A percentile compares a stretch with the other conserved stretches of the same genome.
phyloP scores from a whole-genome alignment of 2,797 vertebrate genomes.

The Urophycis tenuis region DNA sequence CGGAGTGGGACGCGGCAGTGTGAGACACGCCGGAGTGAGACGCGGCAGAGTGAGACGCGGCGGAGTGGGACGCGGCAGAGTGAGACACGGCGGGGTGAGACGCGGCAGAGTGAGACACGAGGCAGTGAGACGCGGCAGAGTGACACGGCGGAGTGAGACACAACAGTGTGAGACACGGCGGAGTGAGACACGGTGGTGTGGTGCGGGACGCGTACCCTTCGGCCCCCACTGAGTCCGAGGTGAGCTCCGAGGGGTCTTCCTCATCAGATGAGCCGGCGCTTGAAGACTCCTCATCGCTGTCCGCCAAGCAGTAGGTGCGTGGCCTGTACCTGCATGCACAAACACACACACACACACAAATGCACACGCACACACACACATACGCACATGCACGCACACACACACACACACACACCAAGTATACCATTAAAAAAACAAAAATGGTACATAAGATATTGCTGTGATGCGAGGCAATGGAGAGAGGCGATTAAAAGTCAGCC shows the following conservation, averaged over 20 bases:
- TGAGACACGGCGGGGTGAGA: no score
- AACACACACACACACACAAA: constrained; percentile 6
- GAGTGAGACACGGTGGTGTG: no score
- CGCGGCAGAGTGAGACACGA: no score
- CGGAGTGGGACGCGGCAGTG: no score
- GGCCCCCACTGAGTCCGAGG: constrained; percentile 74
- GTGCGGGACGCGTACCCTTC: constrained; percentile 77
- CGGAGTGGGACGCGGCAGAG: no score
- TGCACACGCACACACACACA: neutral
- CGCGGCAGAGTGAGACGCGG: no score
- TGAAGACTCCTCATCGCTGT: constrained; percentile 88
- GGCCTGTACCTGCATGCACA: constrained; percentile 52
- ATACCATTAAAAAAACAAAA: no score
- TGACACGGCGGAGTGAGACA: no score
- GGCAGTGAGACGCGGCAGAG: no score
- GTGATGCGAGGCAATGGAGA: neutral
- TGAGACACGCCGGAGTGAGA: no score
- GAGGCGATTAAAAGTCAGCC: neutral
- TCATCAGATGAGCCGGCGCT: constrained; percentile 95
- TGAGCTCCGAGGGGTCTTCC: constrained; percentile 79
- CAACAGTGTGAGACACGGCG: no score
- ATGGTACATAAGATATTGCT: neutral
- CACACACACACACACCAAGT: neutral
- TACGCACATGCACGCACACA: rapidly evolving
- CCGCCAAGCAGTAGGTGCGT: constrained; percentile 62